Conservation (phyloP, 2,113 vertebrate species). For the Patagioenas fasciata region DNA sequence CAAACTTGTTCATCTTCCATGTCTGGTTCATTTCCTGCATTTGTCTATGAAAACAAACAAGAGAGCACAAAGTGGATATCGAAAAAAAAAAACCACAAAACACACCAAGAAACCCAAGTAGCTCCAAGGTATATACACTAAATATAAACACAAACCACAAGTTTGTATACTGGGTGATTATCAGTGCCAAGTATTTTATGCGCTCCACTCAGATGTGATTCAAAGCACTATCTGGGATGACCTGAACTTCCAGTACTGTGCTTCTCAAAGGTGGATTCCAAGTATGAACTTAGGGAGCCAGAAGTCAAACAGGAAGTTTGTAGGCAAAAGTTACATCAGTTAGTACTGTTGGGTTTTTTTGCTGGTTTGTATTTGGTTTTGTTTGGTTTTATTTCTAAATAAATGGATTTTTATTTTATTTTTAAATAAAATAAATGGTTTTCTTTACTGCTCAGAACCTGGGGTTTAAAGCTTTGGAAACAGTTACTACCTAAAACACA, state of each 20-base stretch:
- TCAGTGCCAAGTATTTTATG: neutral
- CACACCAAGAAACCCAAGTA: neutral
- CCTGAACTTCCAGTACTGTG: neutral
- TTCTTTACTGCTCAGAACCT: neutral
- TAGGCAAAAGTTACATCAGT: neutral
- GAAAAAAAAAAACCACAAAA: neutral
- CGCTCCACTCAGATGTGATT: neutral
- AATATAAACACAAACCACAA: neutral
- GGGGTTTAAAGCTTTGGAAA: neutral
- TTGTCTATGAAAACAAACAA: constrained; percentile 82
- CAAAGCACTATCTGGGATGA: neutral
- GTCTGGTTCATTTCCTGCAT: constrained; percentile 93
- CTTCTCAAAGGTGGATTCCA: neutral
- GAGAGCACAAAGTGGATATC: neutral
- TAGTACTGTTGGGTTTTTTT: neutral
- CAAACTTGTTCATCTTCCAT: constrained; percentile 97
- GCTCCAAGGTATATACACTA: neutral
- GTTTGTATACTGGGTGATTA: neutral
- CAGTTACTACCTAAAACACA: neutral
- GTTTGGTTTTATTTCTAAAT: neutral
- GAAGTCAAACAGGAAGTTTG: neutral
- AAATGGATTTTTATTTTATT: neutral
- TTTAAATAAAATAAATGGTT: neutral
- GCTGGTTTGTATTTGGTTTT: neutral
- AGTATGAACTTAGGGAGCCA: neutral